Evolutionary conservation across 1,140 invertebrate species (phyloP).

Genomic region (Copidosoma floridanum): DNA sequence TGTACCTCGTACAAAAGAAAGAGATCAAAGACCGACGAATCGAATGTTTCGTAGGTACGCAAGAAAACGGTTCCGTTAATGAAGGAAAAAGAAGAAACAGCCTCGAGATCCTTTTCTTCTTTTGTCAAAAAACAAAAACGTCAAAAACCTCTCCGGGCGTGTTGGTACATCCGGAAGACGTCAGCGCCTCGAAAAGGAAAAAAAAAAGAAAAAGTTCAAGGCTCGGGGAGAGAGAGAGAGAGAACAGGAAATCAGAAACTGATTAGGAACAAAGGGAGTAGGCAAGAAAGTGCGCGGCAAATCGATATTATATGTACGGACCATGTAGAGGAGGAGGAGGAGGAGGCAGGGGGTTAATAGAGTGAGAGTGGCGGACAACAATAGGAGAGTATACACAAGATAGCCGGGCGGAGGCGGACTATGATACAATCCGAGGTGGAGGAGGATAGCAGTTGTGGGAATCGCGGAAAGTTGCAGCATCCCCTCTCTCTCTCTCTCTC

Average conservation of each 20-base stretch:
- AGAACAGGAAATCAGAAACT: slow-evolving; percentile 19
- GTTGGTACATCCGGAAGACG: slow-evolving; percentile 8
- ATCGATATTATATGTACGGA: slow-evolving; percentile 1
- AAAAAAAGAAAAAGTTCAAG: slow-evolving; percentile 19
- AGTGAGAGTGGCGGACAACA: slow-evolving; percentile 19
- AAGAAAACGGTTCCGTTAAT: not conserved
- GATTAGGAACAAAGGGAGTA: slow-evolving; percentile 25
- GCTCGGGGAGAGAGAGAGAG: slow-evolving; percentile 15
- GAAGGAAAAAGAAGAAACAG: not conserved
- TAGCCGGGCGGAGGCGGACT: slow-evolving; percentile 19
- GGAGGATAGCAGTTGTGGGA: slow-evolving; percentile 2
- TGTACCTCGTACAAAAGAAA: too few relatives aligned
- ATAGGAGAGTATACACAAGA: slow-evolving; percentile 25
- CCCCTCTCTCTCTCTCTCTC: not conserved
- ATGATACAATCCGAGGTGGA: not conserved
- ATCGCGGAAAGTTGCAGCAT: slow-evolving; percentile 31
- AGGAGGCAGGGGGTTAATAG: slow-evolving; percentile 11
- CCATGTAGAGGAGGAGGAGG: not conserved
- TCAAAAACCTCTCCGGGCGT: not conserved
- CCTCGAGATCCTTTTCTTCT: not conserved
- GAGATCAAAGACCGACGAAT: not conserved
- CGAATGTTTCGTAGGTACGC: slow-evolving; percentile 1
- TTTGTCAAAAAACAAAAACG: too few relatives aligned
- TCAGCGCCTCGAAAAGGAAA: not conserved
- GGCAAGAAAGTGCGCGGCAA: not conserved